These are phyloP conservation scores for Seira ritae DNA, from an alignment of 2,888 invertebrate species.

Conservation along the genomic window DNA sequence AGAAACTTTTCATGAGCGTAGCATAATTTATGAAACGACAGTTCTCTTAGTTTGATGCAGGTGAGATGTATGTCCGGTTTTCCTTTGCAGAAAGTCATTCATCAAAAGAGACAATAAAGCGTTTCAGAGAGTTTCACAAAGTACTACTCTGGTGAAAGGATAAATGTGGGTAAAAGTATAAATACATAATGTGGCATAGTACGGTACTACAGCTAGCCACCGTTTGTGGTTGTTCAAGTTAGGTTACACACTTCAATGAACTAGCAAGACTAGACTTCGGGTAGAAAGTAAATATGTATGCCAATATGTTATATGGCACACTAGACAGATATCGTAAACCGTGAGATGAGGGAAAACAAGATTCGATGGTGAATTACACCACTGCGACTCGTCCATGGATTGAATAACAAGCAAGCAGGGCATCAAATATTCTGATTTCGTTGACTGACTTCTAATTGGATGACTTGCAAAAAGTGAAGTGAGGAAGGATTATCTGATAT, in stretches of 20 bases:
- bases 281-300: no score
- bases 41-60: neutral
- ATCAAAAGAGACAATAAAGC: constrained; percentile 41
- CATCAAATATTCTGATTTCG: constrained; percentile 15
- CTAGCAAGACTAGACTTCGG: constrained; percentile 11
- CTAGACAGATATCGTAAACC: no score
- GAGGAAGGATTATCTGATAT: constrained; percentile 30
- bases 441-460: constrained; percentile 34
- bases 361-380: neutral
- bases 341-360: neutral
- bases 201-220: no score
- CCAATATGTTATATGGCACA: no score
- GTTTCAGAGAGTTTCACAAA: constrained; percentile 26
- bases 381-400: constrained; percentile 21
- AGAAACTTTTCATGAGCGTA: constrained; percentile 20
- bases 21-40: no score
- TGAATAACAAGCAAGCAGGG: constrained; percentile 43
- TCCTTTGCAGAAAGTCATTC: constrained; percentile 20
- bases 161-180: neutral
- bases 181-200: neutral
- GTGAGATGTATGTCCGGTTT: no score
- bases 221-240: constrained; percentile 48
- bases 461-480: constrained; percentile 8
- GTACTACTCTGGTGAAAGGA: constrained; percentile 24
- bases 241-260: constrained; percentile 32